Conservation (phyloP, 1,140 invertebrate species). For the Drosophila insularis region DNA sequence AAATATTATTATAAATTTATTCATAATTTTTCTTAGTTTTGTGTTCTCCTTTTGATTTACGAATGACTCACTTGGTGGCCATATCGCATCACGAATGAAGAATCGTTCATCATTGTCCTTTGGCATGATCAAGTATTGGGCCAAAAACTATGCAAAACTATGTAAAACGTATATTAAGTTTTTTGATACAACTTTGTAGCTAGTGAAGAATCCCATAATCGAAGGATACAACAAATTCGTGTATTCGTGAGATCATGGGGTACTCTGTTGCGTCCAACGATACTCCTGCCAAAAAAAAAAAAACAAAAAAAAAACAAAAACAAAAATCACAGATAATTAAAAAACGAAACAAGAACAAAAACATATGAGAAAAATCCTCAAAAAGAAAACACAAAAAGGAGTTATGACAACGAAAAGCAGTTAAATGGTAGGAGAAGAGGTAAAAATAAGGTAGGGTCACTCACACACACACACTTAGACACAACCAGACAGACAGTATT, state of each 20-base stretch:
- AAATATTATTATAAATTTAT: constrained; percentile 14
- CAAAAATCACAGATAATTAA: constrained; percentile 18
- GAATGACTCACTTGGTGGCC: not conserved
- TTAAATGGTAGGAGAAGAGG: constrained; percentile 23
- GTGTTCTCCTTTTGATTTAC: not conserved
- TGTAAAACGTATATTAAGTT: constrained; percentile 50
- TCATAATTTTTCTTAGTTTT: constrained; percentile 12
- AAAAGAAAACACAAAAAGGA: not conserved
- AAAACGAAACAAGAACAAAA: not conserved
- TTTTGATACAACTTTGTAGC: constrained; percentile 76
- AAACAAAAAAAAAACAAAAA: not conserved
- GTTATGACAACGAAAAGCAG: constrained; percentile 46
- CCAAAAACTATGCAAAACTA: constrained; percentile 1
- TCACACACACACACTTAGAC: not conserved
- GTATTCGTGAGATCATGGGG: constrained; percentile 41
- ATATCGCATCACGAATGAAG: too few relatives aligned
- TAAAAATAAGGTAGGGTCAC: not conserved
- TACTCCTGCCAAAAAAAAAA: constrained; percentile 62
- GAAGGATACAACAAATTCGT: constrained; percentile 36
- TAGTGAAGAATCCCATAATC: constrained; percentile 57
- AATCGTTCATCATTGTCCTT: not conserved
- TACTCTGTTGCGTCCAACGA: constrained; percentile 63
- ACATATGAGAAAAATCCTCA: not conserved
- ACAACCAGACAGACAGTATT: not conserved
- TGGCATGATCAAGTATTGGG: not conserved